Evolutionary conservation across 2,888 invertebrate genomes (phyloP).

Genomic region (Herminia tarsipennalis): DNA sequence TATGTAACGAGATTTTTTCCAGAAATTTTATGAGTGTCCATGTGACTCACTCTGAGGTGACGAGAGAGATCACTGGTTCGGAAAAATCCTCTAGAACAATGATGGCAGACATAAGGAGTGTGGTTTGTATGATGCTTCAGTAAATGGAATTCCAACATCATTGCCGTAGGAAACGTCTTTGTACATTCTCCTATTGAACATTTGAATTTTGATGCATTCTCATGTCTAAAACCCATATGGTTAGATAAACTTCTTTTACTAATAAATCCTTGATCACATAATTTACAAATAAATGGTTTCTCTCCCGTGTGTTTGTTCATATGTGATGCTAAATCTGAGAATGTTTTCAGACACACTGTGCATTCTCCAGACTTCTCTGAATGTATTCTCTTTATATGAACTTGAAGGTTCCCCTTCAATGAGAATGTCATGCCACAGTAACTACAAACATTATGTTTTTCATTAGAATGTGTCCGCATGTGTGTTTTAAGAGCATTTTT

Average conservation of each 20-base stretch:
- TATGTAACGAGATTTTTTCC: conserved; percentile 1
- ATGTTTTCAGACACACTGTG: conserved; percentile 80
- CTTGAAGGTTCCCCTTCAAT: conserved; percentile 83
- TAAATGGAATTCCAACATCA: conserved; percentile 78
- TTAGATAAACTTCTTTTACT: conserved; percentile 68
- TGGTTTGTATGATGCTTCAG: conserved; percentile 76
- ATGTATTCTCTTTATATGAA: conserved; percentile 83
- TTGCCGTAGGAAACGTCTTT: conserved; percentile 71
- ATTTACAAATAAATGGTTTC: conserved; percentile 70
- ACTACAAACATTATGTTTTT: conserved; percentile 73
- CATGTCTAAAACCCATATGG: conserved; percentile 75
- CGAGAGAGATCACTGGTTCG: conserved; percentile 74
- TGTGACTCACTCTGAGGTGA: conserved; percentile 70
- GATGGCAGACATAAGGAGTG: conserved; percentile 73
- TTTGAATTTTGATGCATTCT: conserved; percentile 71
- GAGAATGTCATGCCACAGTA: conserved; percentile 80
- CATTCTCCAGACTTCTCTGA: conserved; percentile 85
- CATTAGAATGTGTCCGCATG: conserved; percentile 70
- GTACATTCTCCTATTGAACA: conserved; percentile 74
- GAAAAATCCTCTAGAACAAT: conserved; percentile 76
- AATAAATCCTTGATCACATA: conserved; percentile 68
- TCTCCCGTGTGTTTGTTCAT: conserved; percentile 86
- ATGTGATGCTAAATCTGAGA: conserved; percentile 83
- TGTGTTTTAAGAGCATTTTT: conserved; percentile 81
- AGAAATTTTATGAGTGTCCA: conserved; percentile 49